phyloP scores from a whole-genome alignment of 2,113 vertebrate species.

The Macrotis lagotis region DNA sequence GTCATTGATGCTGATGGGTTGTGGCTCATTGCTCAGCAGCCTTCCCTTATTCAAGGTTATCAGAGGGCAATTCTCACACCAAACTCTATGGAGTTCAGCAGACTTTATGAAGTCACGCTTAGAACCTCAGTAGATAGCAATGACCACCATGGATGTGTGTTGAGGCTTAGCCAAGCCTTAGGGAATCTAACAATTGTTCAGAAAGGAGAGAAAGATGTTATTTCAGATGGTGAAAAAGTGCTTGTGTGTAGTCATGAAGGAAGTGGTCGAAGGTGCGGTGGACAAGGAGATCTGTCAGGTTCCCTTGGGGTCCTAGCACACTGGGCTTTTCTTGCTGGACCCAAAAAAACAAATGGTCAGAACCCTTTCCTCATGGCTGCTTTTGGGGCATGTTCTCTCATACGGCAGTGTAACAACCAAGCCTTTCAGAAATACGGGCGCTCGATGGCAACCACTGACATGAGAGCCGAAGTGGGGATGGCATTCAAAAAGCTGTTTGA shows the following conservation, averaged over 20 bases:
- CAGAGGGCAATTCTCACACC: conserved; percentile 94
- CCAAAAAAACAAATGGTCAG: conserved; percentile 86
- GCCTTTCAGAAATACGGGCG: conserved; percentile 93
- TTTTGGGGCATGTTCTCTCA: conserved; percentile 93
- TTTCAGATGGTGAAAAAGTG: conserved; percentile 95
- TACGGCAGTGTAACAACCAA: conserved; percentile 92
- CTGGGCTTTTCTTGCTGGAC: conserved; percentile 92
- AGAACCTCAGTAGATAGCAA: conserved; percentile 86
- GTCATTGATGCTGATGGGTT: conserved; percentile 97
- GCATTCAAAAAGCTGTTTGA: conserved; percentile 95
- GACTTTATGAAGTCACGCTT: conserved; percentile 93
- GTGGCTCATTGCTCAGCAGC: conserved; percentile 94
- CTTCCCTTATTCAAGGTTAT: conserved; percentile 94
- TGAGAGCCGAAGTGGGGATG: conserved; percentile 93
- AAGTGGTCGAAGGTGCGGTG: conserved; percentile 94
- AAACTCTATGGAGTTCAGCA: conserved; percentile 94
- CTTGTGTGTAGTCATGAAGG: conserved; percentile 90
- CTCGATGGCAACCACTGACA: conserved; percentile 94
- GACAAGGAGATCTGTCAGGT: conserved; percentile 96
- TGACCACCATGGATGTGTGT: conserved; percentile 86
- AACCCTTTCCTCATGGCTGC: conserved; percentile 94
- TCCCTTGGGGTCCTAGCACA: conserved; percentile 93
- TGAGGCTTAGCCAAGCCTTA: conserved; percentile 93
- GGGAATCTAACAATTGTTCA: conserved; percentile 95
- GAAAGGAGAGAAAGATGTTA: conserved; percentile 94